phyloP scores from a whole-genome alignment of 2,113 vertebrate genomes.

The Orycteropus afer region DNA sequence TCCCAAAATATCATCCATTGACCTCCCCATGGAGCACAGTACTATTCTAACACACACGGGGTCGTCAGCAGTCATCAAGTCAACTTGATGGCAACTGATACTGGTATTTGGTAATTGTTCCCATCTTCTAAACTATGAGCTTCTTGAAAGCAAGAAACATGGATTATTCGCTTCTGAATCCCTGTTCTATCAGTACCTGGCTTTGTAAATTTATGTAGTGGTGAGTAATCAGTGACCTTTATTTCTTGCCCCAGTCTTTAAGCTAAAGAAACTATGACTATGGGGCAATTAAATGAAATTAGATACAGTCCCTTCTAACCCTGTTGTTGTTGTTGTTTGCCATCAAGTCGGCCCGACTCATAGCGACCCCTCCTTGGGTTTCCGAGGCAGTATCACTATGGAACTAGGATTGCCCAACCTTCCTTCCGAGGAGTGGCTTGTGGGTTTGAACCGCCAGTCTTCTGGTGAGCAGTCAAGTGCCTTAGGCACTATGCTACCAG shows the following conservation, averaged over 20 bases:
- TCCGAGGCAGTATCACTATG: too few species aligned
- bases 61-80: not conserved
- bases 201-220: constrained; percentile 21
- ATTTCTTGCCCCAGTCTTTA: not conserved
- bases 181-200: not conserved
- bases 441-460: too few species aligned
- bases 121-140: constrained; percentile 12
- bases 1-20: not conserved
- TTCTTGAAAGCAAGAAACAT: constrained; percentile 32
- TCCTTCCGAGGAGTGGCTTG: too few species aligned
- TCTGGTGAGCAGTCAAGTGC: too few species aligned
- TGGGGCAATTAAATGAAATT: constrained; percentile 11
- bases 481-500: too few species aligned
- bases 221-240: constrained; percentile 33
- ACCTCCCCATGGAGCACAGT: not conserved
- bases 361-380: too few species aligned
- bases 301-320: too few species aligned
- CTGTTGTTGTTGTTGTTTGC: too few species aligned
- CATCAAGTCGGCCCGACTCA: too few species aligned
- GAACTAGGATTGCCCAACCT: too few species aligned
- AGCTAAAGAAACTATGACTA: not conserved
- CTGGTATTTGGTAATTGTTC: constrained; percentile 5
- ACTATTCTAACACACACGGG: not conserved
- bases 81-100: not conserved
- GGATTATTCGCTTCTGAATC: constrained; percentile 29